These are phyloP conservation scores for Diabrotica balteata DNA, from an alignment of 2,888 invertebrate species.

Conservation along the genomic window DNA sequence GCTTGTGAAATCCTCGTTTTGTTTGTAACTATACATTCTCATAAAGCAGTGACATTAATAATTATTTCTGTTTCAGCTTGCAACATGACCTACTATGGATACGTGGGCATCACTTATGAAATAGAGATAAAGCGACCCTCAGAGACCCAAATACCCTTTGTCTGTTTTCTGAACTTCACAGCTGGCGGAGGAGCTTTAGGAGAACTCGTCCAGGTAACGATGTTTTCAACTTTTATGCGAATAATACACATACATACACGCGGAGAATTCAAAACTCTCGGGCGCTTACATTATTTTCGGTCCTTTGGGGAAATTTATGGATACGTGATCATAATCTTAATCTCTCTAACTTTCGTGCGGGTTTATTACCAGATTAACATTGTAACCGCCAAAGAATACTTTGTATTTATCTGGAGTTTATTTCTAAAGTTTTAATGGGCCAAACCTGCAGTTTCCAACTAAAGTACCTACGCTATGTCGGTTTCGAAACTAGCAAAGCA, in stretches of 20 bases:
- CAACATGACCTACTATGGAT: constrained; percentile 83
- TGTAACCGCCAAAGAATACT: constrained; percentile 6
- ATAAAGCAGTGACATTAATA: constrained; percentile 6
- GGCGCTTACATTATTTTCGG: constrained; percentile 20
- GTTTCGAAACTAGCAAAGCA: no score
- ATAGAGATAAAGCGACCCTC: constrained; percentile 77
- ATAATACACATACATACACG: constrained; percentile 17
- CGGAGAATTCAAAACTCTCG: constrained; percentile 12
- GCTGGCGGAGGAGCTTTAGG: constrained; percentile 76
- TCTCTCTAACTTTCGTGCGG: constrained; percentile 20
- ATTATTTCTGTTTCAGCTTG: constrained; percentile 69
- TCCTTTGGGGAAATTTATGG: constrained; percentile 23
- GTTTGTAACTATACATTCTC: not conserved
- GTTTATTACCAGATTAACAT: constrained; percentile 17
- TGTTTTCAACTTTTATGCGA: constrained; percentile 16
- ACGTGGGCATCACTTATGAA: constrained; percentile 81
- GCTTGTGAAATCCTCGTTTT: not conserved
- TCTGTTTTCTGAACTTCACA: constrained; percentile 84
- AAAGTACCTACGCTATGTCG: no score
- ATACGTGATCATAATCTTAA: constrained; percentile 30
- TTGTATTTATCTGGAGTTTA: constrained; percentile 6
- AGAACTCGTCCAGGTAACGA: constrained; percentile 78
- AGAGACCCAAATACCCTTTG: constrained; percentile 78
- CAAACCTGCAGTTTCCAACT: not conserved
- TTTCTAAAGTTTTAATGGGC: not conserved